Conservation (phyloP, 2,113 vertebrate species). For the Nannospalax galili region DNA sequence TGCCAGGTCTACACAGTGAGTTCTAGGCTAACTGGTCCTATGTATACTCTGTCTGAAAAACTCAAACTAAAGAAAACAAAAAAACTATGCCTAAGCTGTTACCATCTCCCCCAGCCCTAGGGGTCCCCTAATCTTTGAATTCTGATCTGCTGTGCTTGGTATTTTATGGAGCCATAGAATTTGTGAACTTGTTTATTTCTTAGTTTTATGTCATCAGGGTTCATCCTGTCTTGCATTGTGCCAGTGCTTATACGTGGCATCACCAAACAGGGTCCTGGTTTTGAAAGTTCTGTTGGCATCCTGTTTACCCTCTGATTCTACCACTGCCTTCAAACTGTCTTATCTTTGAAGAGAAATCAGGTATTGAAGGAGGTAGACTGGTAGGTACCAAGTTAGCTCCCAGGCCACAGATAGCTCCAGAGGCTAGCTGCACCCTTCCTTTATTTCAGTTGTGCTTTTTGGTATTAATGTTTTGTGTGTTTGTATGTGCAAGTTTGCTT, state of each 20-base stretch:
- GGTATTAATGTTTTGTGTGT: background rate
- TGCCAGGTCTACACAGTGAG: too few species aligned
- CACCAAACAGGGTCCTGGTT: background rate
- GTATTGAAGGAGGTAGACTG: background rate
- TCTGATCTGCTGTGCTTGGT: too few species aligned
- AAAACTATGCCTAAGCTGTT: too few species aligned
- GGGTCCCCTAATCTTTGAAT: too few species aligned
- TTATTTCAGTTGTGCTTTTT: background rate
- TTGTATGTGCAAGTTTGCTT: background rate
- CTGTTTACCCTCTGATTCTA: background rate
- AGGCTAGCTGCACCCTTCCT: background rate
- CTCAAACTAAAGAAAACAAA: too few species aligned
- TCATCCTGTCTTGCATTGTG: too few species aligned
- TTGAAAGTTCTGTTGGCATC: background rate
- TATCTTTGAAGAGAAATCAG: background rate
- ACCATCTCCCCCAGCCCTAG: too few species aligned
- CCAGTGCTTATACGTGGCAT: background rate
- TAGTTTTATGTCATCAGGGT: too few species aligned
- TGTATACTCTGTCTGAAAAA: too few species aligned
- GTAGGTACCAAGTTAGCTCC: background rate
- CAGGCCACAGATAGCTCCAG: background rate
- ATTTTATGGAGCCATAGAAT: too few species aligned
- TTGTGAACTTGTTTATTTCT: too few species aligned
- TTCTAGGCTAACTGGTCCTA: too few species aligned
- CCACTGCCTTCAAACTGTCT: background rate